Base-by-base conservation (phyloP, 2,113 vertebrate species). In the Megaptera novaeangliae region DNA sequence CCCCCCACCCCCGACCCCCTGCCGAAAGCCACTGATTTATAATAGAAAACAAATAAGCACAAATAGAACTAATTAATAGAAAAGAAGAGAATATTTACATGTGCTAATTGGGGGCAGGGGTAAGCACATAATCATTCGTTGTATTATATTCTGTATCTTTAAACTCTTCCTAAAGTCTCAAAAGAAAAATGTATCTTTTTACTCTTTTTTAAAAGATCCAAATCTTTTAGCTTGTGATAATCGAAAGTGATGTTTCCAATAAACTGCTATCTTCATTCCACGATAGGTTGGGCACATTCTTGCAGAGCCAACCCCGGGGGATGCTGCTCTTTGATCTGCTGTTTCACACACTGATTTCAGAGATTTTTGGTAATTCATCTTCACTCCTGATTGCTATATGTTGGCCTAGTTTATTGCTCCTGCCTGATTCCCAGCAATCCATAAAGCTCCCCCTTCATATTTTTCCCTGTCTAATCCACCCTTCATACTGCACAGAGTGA, bases 31-130 rank as follows among this genome's bases (percentile, higher is more conserved):
- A 91, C 2, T 68, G 59, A 75, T 55, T 86, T 57, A 71, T 46
- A 87, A 86, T 66, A 34, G 55, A 55, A 55, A 49, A 18, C 25
- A 55, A 92, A 25, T 15, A 75, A 34, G 14, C 34, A 55, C 44
- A 68, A 74, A 75, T 25, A 83, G 68, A 34, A 88, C 77, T 88
- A 75, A 21, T 57, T 29, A 88, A 68, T 75, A 57, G 36, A 59
- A 44, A 61, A 34, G 25, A 34, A 78, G 63, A 71, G 31, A n/a
- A 27, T 83, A 61, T 49, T 68, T 55, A n/a, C n/a, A 10, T 0
- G 3, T 88, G 83, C 57, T 88, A 25, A 66, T 31, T 46, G 29
- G n/a, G 44, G 11, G 36, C 34, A 31, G 44, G 44, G 11, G 36
- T 39, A 31, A 55, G 69, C 21, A 39, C 31, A 4, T 11, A 14